Evolutionary conservation across 1,140 invertebrate species (phyloP).

Genomic region (Heliconius hewitsoni): DNA sequence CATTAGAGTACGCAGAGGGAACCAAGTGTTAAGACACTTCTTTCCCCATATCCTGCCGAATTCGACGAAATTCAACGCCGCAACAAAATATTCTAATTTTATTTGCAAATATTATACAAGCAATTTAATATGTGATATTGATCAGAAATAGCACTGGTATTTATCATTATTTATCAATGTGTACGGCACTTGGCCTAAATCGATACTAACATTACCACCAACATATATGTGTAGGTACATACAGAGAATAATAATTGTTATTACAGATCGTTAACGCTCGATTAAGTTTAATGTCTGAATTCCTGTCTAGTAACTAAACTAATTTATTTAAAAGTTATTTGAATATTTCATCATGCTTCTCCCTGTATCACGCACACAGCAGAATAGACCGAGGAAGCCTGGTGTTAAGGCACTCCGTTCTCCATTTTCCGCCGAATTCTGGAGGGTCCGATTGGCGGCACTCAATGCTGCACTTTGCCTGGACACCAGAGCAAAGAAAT

Average conservation of each 20-base stretch:
- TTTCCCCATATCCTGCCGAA: too few species aligned
- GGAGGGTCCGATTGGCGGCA: too few species aligned
- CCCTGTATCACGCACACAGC: too few species aligned
- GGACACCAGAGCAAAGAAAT: too few species aligned
- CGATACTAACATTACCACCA: not conserved
- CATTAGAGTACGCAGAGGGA: too few species aligned
- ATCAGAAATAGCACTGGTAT: not conserved
- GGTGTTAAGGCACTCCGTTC: too few species aligned
- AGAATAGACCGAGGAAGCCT: too few species aligned
- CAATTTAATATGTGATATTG: too few species aligned
- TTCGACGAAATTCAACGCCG: too few species aligned
- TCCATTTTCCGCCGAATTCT: too few species aligned
- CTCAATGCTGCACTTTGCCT: too few species aligned
- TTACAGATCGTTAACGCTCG: slow-evolving; percentile 11
- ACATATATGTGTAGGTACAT: not conserved
- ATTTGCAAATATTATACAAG: not conserved
- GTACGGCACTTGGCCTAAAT: slow-evolving; percentile 1
- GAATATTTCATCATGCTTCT: not conserved
- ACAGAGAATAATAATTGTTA: slow-evolving; percentile 1
- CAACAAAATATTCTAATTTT: not conserved
- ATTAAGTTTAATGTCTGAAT: not conserved
- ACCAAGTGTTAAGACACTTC: too few species aligned
- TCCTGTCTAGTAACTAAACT: not conserved
- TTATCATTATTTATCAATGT: slow-evolving; percentile 5
- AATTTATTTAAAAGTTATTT: slow-evolving; percentile 1